Conservation (phyloP, 2,888 invertebrate species). For the Neoscelio sp. region DNA sequence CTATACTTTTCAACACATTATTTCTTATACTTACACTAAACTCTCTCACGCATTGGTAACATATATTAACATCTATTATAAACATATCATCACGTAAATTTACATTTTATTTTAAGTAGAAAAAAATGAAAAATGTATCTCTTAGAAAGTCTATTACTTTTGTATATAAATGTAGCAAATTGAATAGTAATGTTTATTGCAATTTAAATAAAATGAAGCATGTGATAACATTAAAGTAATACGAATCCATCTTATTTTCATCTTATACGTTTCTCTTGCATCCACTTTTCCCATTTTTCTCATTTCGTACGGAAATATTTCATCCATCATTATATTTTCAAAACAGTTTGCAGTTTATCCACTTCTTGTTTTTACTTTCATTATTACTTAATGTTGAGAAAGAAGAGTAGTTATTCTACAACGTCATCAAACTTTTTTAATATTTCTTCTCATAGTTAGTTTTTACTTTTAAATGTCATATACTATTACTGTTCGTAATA, state of each 20-base stretch:
- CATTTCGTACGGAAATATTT: conserved; percentile 17
- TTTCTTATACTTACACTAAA: too few species aligned
- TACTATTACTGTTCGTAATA: too few species aligned
- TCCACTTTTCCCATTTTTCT: not conserved
- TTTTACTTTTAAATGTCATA: too few species aligned
- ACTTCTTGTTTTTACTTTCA: conserved; percentile 10
- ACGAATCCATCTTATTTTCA: conserved; percentile 3
- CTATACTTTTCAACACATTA: too few species aligned
- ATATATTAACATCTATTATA: too few species aligned
- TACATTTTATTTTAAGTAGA: too few species aligned
- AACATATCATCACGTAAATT: too few species aligned
- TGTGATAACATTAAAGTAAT: too few species aligned
- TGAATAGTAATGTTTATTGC: not conserved
- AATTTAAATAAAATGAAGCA: conserved; percentile 14
- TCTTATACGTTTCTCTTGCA: not conserved
- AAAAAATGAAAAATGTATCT: conserved; percentile 5
- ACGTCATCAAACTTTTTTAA: too few species aligned
- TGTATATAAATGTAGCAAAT: not conserved
- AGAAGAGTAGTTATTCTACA: too few species aligned
- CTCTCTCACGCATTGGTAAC: too few species aligned
- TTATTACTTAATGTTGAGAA: conserved; percentile 4
- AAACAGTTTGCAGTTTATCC: conserved; percentile 4
- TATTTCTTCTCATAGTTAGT: too few species aligned
- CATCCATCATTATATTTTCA: conserved; percentile 12
- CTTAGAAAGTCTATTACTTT: conserved; percentile 5